These are phyloP conservation scores for Mus minutoides DNA, from an alignment of 2,797 vertebrate genomes.

Conservation along the genomic window DNA sequence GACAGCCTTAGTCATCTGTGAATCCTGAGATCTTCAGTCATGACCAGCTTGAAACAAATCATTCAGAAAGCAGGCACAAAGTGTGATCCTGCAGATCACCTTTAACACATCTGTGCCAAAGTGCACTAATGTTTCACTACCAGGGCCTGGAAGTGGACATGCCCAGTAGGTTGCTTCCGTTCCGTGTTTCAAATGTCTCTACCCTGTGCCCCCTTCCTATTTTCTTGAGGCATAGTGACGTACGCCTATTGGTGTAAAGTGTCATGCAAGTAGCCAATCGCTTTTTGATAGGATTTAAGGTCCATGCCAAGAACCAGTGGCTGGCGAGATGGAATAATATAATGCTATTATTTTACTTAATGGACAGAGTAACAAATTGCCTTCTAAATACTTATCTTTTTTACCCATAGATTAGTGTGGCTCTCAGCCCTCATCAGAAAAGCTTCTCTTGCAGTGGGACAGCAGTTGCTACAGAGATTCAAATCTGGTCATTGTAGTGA, in stretches of 20 bases:
- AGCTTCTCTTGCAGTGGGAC: background rate
- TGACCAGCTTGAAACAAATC: background rate
- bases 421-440: background rate
- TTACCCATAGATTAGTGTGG: background rate
- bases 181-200: background rate
- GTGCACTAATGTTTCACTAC: background rate
- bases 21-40: background rate
- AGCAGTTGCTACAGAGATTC: background rate
- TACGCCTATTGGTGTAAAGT: background rate
- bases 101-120: background rate
- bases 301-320: too few relatives aligned
- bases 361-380: background rate
- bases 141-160: too few relatives aligned
- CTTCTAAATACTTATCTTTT: background rate
- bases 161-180: background rate
- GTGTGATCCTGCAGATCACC: background rate
- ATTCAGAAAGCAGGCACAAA: background rate
- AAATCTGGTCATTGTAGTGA: background rate
- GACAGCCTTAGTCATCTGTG: too few relatives aligned
- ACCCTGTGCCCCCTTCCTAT: background rate
- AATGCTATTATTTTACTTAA: background rate
- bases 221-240: background rate
- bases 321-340: background rate
- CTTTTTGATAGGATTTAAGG: background rate
- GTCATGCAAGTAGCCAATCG: background rate